A percentile compares a stretch with the other conserved stretches of the same genome.
These are phyloP conservation scores for Steatocranus sp. DNA, from an alignment of 2,797 vertebrate genomes.

Conservation along the genomic window DNA sequence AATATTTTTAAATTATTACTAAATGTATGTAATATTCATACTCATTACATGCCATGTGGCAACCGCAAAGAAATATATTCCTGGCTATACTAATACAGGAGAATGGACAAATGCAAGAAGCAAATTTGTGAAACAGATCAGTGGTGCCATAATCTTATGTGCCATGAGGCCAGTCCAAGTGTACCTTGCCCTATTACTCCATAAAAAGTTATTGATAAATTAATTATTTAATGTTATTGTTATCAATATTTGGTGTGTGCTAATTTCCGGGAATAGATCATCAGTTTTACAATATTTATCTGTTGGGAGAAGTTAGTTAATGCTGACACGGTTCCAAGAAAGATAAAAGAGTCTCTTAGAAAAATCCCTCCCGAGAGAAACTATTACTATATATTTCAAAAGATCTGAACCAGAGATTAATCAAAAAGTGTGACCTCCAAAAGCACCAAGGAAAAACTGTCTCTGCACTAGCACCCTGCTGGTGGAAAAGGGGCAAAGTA, in stretches of 20 bases:
- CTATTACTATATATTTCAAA: not conserved
- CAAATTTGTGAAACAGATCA: not conserved
- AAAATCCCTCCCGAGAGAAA: not conserved
- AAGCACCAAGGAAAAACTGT: not conserved
- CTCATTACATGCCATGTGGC: not conserved
- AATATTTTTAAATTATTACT: not conserved
- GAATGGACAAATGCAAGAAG: not conserved
- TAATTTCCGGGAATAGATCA: not conserved
- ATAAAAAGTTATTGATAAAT: not conserved
- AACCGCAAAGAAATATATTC: not conserved
- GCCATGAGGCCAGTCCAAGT: not conserved
- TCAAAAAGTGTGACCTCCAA: not conserved
- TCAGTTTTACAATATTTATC: too few species aligned
- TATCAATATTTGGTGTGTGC: not conserved
- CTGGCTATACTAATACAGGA: rapidly evolving
- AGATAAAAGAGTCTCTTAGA: not conserved
- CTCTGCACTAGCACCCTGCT: not conserved
- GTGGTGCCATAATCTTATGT: not conserved
- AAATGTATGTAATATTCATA: not conserved
- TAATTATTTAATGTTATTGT: not conserved
- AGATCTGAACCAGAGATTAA: not conserved
- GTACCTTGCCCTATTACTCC: not conserved
- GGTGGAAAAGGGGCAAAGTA: too few species aligned
- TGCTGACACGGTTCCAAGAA: not conserved
- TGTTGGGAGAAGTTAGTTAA: not conserved